phyloP scores from a whole-genome alignment of 2,113 vertebrate species.

The Catharus fuscescens region DNA sequence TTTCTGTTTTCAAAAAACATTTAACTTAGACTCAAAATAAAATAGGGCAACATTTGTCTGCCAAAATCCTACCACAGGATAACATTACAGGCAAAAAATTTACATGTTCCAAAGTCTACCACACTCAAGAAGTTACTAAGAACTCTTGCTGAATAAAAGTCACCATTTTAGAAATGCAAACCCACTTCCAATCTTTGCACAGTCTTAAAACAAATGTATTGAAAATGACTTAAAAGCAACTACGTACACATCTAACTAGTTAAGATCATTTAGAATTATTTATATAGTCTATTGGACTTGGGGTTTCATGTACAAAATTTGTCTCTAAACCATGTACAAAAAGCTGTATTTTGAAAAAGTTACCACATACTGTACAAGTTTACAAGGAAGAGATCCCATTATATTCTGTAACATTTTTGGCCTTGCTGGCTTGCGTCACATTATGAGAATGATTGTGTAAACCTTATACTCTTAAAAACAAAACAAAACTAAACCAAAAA shows the following conservation, averaged over 20 bases:
- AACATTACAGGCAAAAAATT: slow-evolving; percentile 83
- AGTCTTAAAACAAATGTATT: slow-evolving; percentile 81
- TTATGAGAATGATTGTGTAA: slow-evolving; percentile 85
- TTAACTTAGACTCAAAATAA: slow-evolving; percentile 90
- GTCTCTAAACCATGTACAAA: slow-evolving; percentile 88
- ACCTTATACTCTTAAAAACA: slow-evolving; percentile 80
- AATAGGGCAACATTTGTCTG: slow-evolving; percentile 76
- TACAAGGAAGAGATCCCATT: slow-evolving; percentile 88
- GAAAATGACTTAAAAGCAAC: slow-evolving; percentile 83
- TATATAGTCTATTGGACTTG: slow-evolving; percentile 80
- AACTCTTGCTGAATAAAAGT: slow-evolving; percentile 81
- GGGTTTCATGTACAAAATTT: slow-evolving; percentile 87
- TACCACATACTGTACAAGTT: slow-evolving; percentile 93
- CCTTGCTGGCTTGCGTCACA: slow-evolving; percentile 84
- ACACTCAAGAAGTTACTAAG: slow-evolving; percentile 84
- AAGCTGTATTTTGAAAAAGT: slow-evolving; percentile 87
- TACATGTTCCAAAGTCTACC: slow-evolving; percentile 84
- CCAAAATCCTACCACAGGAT: slow-evolving; percentile 83
- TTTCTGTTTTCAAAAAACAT: slow-evolving; percentile 83
- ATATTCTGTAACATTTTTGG: slow-evolving; percentile 82
- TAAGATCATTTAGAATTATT: slow-evolving; percentile 82
- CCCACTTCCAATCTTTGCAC: slow-evolving; percentile 83
- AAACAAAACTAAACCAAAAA: slow-evolving; percentile 49
- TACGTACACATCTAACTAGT: slow-evolving; percentile 78
- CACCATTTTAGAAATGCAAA: slow-evolving; percentile 82